Percentiles rank a stretch among this genome's conserved stretches.
phyloP scores from a whole-genome alignment of 2,113 vertebrate genomes.

The Phainopepla nitens region DNA sequence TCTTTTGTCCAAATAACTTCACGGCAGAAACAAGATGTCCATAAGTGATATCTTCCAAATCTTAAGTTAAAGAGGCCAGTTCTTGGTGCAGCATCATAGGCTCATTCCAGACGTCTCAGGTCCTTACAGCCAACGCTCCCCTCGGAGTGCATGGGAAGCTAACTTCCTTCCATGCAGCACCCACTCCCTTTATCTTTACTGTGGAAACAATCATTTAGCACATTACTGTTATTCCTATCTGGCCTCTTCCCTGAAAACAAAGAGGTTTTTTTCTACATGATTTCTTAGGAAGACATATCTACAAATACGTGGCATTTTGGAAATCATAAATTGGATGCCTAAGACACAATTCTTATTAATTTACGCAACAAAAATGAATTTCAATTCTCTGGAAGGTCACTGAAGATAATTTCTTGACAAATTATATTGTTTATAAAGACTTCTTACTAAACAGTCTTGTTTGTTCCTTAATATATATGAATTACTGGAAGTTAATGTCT shows the following conservation, averaged over 20 bases:
- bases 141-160: accelerated
- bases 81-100: not conserved
- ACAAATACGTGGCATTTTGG: not conserved
- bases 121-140: not conserved
- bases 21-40: not conserved
- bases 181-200: not conserved
- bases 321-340: not conserved
- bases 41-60: not conserved
- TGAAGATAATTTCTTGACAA: not conserved
- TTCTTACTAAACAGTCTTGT: not conserved
- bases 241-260: not conserved
- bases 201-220: not conserved
- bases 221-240: not conserved
- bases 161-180: not conserved
- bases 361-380: not conserved
- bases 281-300: not conserved
- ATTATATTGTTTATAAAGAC: not conserved
- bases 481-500: not conserved
- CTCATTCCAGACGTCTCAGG: not conserved
- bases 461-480: not conserved
- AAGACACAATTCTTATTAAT: not conserved
- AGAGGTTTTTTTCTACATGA: not conserved
- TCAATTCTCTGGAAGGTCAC: not conserved
- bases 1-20: not conserved
- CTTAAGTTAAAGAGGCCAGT: not conserved